Percentiles rank a stretch among this genome's conserved stretches.
These are phyloP conservation scores for Sternotherus odoratus DNA, from an alignment of 2,797 vertebrate species.

Conservation along the genomic window DNA sequence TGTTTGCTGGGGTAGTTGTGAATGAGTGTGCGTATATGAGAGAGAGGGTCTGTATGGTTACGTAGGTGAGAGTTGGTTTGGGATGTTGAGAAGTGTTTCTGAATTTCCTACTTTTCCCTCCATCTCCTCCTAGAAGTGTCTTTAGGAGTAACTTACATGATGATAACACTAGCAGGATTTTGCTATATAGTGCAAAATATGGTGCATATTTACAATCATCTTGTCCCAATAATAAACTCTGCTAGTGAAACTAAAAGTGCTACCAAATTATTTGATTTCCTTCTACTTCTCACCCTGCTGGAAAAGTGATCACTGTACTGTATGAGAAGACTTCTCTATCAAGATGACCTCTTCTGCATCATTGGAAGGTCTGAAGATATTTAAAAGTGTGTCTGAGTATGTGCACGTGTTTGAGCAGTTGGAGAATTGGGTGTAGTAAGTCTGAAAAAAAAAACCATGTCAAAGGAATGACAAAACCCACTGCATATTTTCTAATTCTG, in stretches of 20 bases:
- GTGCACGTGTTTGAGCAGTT: not conserved
- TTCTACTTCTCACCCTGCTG: not conserved
- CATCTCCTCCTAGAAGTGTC: not conserved
- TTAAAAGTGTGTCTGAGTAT: not conserved
- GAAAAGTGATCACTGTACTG: not conserved
- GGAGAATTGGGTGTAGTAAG: not conserved
- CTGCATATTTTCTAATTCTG: not conserved
- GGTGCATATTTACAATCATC: not conserved
- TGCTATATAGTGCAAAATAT: not conserved
- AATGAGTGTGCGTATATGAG: conserved; percentile 10
- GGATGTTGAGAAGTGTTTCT: conserved; percentile 37
- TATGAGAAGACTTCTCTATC: not conserved
- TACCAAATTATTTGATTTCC: not conserved
- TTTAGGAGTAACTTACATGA: not conserved
- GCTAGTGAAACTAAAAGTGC: not conserved
- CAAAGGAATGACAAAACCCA: not conserved
- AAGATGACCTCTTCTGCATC: not conserved
- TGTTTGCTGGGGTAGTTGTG: not conserved
- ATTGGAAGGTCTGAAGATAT: not conserved
- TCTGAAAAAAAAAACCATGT: not conserved
- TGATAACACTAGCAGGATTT: not conserved
- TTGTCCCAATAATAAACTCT: not conserved
- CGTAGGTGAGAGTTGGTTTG: conserved; percentile 43
- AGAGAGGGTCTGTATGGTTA: not conserved
- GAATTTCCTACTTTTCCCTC: conserved; percentile 14